phyloP scores from a whole-genome alignment of 2,797 vertebrate species.

The Pachyuromys duprasi region DNA sequence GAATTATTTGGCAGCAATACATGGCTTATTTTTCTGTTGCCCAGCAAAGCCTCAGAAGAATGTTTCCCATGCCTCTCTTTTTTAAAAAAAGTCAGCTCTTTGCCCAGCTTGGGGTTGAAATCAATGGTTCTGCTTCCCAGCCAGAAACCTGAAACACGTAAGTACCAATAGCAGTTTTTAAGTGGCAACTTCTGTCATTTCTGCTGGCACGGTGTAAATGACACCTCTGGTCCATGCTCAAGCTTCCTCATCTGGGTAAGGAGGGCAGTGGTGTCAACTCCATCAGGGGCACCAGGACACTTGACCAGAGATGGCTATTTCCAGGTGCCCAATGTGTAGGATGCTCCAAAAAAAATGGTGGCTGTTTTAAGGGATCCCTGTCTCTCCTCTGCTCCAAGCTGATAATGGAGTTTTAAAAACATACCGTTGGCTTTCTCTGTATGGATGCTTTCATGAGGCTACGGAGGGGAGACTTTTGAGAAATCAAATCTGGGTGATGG shows the following conservation, averaged over 20 bases:
- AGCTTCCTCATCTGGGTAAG: background rate
- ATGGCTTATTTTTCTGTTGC: background rate
- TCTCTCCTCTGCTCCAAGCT: background rate
- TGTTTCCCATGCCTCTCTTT: background rate
- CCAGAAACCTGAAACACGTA: background rate
- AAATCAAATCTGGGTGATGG: slow-evolving; percentile 57
- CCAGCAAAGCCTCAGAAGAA: background rate
- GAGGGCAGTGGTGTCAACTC: background rate
- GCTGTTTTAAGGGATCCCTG: background rate
- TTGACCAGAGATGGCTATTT: background rate
- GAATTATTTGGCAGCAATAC: background rate
- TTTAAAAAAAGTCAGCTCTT: slow-evolving; percentile 37
- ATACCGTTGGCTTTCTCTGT: background rate
- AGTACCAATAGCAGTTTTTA: background rate
- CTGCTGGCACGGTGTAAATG: background rate
- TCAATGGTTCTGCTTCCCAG: background rate
- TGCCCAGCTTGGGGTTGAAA: slow-evolving; percentile 22
- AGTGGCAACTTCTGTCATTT: background rate
- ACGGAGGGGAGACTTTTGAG: slow-evolving; percentile 36
- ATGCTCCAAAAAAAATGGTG: background rate
- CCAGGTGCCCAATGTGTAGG: background rate
- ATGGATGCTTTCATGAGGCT: slow-evolving; percentile 25
- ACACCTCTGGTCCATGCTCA: background rate
- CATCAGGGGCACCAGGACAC: background rate
- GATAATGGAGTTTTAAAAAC: slow-evolving; percentile 17